Conservation (phyloP, 2,797 vertebrate species). For the Aulostomus chinensis region DNA sequence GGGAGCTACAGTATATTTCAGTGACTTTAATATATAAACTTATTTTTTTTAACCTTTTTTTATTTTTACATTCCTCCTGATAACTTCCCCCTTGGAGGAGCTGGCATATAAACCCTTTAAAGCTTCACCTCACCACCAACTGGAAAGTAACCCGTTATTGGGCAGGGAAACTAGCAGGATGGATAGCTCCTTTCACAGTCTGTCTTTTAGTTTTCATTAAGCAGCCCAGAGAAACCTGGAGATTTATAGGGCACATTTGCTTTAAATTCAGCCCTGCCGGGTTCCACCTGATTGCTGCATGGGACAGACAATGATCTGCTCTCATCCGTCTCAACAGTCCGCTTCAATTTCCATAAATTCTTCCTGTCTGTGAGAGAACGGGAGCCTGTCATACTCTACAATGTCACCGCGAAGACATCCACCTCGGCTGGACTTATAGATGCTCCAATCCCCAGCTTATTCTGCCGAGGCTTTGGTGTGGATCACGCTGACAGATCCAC, state of each 20-base stretch:
- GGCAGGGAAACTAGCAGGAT: constrained; percentile 71
- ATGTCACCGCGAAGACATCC: constrained; percentile 69
- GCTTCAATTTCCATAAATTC: constrained; percentile 78
- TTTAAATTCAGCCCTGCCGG: constrained; percentile 78
- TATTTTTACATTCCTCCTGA: too few species aligned
- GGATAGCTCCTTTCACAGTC: constrained; percentile 72
- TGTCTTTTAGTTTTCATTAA: constrained; percentile 85
- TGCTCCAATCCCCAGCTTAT: constrained; percentile 52
- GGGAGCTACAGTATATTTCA: constrained; percentile 25
- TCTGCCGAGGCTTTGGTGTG: constrained; percentile 52
- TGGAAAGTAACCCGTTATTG: constrained; percentile 60
- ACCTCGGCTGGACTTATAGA: constrained; percentile 61
- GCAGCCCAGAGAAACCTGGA: constrained; percentile 63
- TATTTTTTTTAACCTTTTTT: constrained; percentile 11
- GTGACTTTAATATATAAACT: constrained; percentile 33
- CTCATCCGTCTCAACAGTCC: constrained; percentile 64
- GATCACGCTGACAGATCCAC: constrained; percentile 65
- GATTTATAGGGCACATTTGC: constrained; percentile 82
- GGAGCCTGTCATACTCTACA: constrained; percentile 62
- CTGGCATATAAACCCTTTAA: constrained; percentile 58
- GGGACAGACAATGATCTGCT: constrained; percentile 76
- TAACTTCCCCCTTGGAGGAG: constrained; percentile 46
- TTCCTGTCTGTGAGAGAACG: constrained; percentile 55
- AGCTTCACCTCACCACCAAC: constrained; percentile 32
- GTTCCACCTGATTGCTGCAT: constrained; percentile 75